Conservation (phyloP, 1,140 invertebrate genomes). For the Lepidurus arcticus region DNA sequence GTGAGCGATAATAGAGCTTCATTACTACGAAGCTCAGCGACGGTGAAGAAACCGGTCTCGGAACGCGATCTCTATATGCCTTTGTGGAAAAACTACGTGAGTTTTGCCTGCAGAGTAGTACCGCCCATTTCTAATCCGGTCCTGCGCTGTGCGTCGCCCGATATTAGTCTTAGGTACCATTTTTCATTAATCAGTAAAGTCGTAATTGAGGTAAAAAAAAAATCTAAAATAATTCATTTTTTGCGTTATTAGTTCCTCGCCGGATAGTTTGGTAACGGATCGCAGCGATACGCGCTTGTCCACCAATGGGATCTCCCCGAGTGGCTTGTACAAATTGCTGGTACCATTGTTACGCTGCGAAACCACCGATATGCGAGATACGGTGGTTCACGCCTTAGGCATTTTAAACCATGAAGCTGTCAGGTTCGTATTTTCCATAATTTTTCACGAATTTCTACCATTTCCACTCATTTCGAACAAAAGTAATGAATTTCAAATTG, state of each 20-base stretch:
- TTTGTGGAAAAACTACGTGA: slow-evolving; percentile 93
- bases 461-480: too few species aligned
- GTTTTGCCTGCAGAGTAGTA: slow-evolving; percentile 88
- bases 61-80: slow-evolving; percentile 87
- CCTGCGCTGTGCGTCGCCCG: slow-evolving; percentile 82
- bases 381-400: slow-evolving; percentile 85
- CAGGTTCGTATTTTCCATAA: slow-evolving; percentile 59
- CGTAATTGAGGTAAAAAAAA: too few species aligned
- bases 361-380: slow-evolving; percentile 82
- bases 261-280: slow-evolving; percentile 75
- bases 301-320: slow-evolving; percentile 58
- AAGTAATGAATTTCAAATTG: slow-evolving; percentile 27
- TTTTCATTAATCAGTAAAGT: background rate
- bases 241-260: slow-evolving; percentile 57
- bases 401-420: slow-evolving; percentile 86
- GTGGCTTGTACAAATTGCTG: slow-evolving; percentile 83
- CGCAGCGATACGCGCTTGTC: slow-evolving; percentile 53
- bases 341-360: slow-evolving; percentile 86
- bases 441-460: background rate
- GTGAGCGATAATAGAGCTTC: slow-evolving; percentile 94
- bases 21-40: slow-evolving; percentile 67
- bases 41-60: slow-evolving; percentile 74
- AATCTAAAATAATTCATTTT: background rate
- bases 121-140: slow-evolving; percentile 72
- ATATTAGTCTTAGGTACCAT: slow-evolving; percentile 74